A percentile compares a stretch with the other conserved stretches of the same genome.
Evolutionary conservation across 2,888 invertebrate species (phyloP).

Genomic region (Piscicola geometra): DNA sequence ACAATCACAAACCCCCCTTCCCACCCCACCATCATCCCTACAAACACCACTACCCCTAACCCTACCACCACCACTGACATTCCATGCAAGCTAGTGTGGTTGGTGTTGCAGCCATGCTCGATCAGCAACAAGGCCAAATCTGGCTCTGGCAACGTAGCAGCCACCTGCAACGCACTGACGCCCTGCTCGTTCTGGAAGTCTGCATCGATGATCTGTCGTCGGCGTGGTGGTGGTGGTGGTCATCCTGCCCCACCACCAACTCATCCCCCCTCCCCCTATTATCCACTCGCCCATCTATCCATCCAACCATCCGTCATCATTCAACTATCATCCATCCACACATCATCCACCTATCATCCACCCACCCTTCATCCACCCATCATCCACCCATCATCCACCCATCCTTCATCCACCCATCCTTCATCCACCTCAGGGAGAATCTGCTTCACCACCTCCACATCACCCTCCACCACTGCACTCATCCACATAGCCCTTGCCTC

Average conservation of each 20-base stretch:
- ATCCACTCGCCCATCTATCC: too few relatives aligned
- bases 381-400: too few relatives aligned
- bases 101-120: constrained; percentile 6
- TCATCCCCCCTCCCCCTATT: too few relatives aligned
- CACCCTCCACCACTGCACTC: not conserved
- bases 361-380: too few relatives aligned
- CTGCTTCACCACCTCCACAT: not conserved
- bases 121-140: not conserved
- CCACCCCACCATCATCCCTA: not conserved
- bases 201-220: not conserved
- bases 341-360: too few relatives aligned
- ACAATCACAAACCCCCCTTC: too few relatives aligned
- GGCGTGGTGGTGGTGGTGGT: too few relatives aligned
- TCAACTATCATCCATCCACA: too few relatives aligned
- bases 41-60: too few relatives aligned
- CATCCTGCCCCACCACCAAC: too few relatives aligned
- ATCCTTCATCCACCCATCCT: not conserved
- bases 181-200: constrained; percentile 7
- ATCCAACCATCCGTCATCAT: too few relatives aligned
- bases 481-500: not conserved
- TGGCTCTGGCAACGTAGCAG: not conserved
- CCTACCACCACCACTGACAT: not conserved
- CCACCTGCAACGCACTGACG: constrained; percentile 13
- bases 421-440: not conserved
- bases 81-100: not conserved